A percentile compares a stretch with the other conserved stretches of the same genome.
Conservation (phyloP, 2,797 vertebrate species). For the Hephaestus fuliginosus region DNA sequence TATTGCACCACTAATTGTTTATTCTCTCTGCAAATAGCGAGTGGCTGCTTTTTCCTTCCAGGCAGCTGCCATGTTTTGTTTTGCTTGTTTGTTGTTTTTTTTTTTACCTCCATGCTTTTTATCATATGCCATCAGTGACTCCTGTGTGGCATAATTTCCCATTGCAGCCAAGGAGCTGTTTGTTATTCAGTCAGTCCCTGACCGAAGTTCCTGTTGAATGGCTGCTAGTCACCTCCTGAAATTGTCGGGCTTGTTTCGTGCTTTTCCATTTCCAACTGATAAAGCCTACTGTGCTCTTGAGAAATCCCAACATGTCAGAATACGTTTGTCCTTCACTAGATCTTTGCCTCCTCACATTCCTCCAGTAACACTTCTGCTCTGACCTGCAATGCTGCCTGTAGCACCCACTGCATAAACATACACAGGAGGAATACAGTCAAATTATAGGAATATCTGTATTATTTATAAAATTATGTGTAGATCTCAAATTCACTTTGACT, state of each 20-base stretch:
- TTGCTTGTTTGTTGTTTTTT: neutral
- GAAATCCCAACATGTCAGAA: slow-evolving; percentile 15
- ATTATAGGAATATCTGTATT: neutral
- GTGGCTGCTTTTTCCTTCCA: neutral
- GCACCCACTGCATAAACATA: neutral
- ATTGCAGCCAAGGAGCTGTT: neutral
- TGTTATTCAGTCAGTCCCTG: neutral
- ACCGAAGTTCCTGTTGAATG: neutral
- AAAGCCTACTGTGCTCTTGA: slow-evolving; percentile 4
- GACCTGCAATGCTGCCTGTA: neutral
- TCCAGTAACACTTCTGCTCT: neutral
- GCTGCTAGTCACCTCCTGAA: neutral
- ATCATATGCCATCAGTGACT: slow-evolving; percentile 5
- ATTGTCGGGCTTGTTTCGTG: neutral
- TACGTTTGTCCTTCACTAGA: slow-evolving; percentile 6
- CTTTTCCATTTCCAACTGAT: slow-evolving; percentile 3
- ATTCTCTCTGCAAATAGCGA: neutral
- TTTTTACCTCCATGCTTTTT: neutral
- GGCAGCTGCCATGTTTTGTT: neutral
- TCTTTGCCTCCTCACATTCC: slow-evolving; percentile 13
- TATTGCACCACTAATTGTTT: neutral
- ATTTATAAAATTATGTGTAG: neutral
- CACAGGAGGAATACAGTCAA: neutral
- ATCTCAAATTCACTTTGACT: slow-evolving; percentile 4
- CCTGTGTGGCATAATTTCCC: neutral